These are phyloP conservation scores for Dicyrtoma fusca DNA, from an alignment of 2,888 invertebrate species.

Conservation along the genomic window DNA sequence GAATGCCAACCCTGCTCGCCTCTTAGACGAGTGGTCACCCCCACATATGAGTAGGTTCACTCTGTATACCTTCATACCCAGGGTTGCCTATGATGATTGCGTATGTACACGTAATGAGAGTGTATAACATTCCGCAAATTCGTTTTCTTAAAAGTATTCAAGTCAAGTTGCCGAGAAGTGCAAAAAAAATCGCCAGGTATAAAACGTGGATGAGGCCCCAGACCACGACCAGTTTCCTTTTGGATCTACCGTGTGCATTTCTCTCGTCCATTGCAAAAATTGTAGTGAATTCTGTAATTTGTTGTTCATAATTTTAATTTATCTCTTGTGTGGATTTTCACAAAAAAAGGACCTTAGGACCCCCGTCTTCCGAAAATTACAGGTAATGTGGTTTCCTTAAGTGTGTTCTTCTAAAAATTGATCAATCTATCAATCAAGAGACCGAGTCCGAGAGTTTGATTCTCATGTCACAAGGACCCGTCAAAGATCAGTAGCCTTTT, in stretches of 20 bases:
- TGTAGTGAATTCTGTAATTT: slow-evolving; percentile 7
- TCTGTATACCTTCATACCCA: neutral
- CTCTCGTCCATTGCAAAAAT: slow-evolving; percentile 23
- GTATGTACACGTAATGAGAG: slow-evolving; percentile 26
- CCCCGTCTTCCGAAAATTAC: neutral
- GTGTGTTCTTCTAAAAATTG: slow-evolving; percentile 6
- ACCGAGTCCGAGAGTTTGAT: neutral
- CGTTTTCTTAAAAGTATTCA: slow-evolving; percentile 43
- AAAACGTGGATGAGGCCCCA: slow-evolving; percentile 56
- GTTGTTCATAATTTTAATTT: slow-evolving; percentile 12
- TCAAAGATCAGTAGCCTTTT: neutral
- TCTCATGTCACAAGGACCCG: neutral
- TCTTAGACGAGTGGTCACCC: slow-evolving; percentile 36
- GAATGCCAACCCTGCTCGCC: slow-evolving; percentile 21
- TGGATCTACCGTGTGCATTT: slow-evolving; percentile 31
- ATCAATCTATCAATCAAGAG: neutral
- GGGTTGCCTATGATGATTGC: neutral
- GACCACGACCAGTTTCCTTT: slow-evolving; percentile 53
- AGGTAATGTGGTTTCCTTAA: slow-evolving; percentile 18
- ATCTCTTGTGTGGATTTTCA: slow-evolving; percentile 8
- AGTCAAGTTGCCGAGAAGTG: slow-evolving; percentile 34
- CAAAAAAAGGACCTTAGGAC: neutral
- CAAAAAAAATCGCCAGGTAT: slow-evolving; percentile 57
- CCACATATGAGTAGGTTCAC: slow-evolving; percentile 35
- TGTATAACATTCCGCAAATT: slow-evolving; percentile 50